Base-by-base conservation (phyloP, 23 tunicate genomes). In the Diplosoma virens region DNA sequence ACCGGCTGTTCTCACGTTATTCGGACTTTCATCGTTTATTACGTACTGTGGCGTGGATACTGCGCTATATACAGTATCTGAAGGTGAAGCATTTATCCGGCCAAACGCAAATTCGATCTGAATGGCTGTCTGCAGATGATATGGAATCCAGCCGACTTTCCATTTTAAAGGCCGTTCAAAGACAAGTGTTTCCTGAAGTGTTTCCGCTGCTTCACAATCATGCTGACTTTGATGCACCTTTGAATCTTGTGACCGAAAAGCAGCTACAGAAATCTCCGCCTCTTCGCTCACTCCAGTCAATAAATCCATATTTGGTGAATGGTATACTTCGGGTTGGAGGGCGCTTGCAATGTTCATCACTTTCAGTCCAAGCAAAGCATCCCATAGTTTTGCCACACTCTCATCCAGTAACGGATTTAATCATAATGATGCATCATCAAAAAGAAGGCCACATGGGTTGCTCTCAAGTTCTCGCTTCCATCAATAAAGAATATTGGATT, bases 1-100 rank as follows among this genome's bases (percentile, higher is more conserved):
- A 61, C 30, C 69, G 35, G 69, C 69, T 61, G 69, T 61, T 61
- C 35, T 9, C 35, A 6, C 63, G 24, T 25, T 20, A 11, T 55
- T 55, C 24, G 63, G 24, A 55, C 24, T 55, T 55, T 29, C 7
- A 61, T 7, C 17, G 35, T 5, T 29, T 61, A 22, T 29, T 61
- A 4, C 17, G 9, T 3, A n/a, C 69, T 26, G 6, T 29, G 9
- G 69, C 69, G 6, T 26, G 69, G 69, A 61, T 61, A 5, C n/a
- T 61, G 35, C 35, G 69, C n/a, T 61, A 5, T 26, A 29, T 3
- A 29, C 18, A 3, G 6, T 27, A 27, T 29, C 28, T 27, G 69
- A 61, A 35, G 30, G 69, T n/a, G 69, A 61, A 61, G 35, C 6
- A 5, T 61, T n/a, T 61, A 35, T 5, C 17, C 6, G n/a, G 14